Evolutionary conservation across 2,797 vertebrate species (phyloP).

Genomic region (Sebastes melanostomus): DNA sequence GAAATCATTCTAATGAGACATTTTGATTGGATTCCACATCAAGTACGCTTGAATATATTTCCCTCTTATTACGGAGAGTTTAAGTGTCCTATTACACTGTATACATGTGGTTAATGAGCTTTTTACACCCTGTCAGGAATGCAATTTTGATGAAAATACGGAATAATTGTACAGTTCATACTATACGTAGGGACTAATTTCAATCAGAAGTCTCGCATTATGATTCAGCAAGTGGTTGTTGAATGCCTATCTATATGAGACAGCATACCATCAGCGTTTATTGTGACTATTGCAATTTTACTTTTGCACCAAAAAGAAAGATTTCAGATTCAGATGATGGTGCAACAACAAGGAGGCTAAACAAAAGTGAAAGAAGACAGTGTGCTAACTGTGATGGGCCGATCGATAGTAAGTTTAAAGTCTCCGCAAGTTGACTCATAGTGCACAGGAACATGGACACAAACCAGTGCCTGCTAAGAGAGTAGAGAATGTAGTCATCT

Average conservation of each 20-base stretch:
- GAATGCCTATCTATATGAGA: rapidly evolving
- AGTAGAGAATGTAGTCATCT: background rate
- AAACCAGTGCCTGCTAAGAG: background rate
- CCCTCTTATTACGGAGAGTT: conserved; percentile 47
- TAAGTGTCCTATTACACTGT: conserved; percentile 53
- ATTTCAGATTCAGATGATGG: background rate
- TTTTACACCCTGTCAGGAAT: conserved; percentile 14
- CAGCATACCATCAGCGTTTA: background rate
- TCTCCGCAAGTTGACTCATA: background rate
- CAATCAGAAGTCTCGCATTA: background rate
- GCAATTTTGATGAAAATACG: conserved; percentile 14
- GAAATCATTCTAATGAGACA: conserved; percentile 71
- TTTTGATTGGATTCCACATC: conserved; percentile 68
- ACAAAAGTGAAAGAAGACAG: background rate
- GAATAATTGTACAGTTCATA: conserved; percentile 26
- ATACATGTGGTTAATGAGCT: conserved; percentile 58
- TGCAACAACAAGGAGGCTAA: background rate
- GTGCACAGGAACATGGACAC: no score
- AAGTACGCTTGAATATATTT: conserved; percentile 54
- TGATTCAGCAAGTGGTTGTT: background rate
- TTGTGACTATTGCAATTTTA: background rate
- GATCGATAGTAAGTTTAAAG: background rate
- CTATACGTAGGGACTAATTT: background rate
- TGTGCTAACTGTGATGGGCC: no score
- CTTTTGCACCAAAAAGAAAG: background rate